Percentiles rank a stretch among this genome's conserved stretches.
phyloP scores from a whole-genome alignment of 2,113 vertebrate species.

The Oceanites oceanicus region DNA sequence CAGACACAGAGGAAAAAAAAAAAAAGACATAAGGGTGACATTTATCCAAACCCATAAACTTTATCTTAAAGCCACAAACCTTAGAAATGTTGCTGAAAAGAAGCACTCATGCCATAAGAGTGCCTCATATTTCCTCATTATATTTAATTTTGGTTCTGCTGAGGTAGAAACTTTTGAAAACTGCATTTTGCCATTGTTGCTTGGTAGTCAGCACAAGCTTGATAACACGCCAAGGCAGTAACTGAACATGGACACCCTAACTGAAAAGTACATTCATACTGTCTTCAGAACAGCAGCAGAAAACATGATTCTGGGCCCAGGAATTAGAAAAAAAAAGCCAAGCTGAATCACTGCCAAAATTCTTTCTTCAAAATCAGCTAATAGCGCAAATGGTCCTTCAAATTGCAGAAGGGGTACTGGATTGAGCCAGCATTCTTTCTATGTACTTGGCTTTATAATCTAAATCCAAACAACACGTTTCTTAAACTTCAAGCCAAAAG shows the following conservation, averaged over 20 bases:
- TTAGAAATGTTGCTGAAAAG: not conserved
- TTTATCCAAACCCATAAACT: not conserved
- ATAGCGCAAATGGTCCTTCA: not conserved
- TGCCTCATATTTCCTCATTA: not conserved
- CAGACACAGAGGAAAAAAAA: not conserved
- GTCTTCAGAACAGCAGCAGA: not conserved
- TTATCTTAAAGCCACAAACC: not conserved
- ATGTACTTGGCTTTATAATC: not conserved
- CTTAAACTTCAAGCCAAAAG: not conserved
- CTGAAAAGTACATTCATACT: not conserved
- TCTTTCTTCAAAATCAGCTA: not conserved
- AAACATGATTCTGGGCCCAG: not conserved
- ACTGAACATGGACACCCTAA: not conserved
- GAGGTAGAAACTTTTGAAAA: not conserved
- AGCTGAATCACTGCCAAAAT: not conserved
- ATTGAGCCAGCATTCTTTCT: not conserved
- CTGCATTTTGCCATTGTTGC: not conserved
- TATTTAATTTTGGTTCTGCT: not conserved
- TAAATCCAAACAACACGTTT: not conserved
- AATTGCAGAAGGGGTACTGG: not conserved
- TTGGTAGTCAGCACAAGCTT: not conserved
- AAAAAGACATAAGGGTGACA: not conserved
- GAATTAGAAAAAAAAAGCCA: not conserved
- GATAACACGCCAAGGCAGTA: not conserved
- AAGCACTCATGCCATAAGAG: not conserved